Percentiles rank a stretch among this genome's conserved stretches.
phyloP scores from a whole-genome alignment of 1,140 invertebrate species.

The Cydia amplana region DNA sequence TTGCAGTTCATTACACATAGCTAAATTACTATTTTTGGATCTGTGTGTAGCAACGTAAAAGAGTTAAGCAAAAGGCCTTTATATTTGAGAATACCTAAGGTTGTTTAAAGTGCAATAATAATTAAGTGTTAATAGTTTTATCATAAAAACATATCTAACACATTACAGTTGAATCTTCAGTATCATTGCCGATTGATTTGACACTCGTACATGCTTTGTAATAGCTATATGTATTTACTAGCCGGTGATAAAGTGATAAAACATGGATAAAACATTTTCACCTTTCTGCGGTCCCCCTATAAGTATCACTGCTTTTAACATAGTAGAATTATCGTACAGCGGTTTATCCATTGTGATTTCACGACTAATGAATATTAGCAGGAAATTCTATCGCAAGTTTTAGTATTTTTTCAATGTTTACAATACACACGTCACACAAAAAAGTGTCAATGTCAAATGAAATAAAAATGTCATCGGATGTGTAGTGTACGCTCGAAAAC shows the following conservation, averaged over 20 bases:
- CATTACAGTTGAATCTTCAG: background rate
- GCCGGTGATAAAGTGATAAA: slow-evolving; percentile 51
- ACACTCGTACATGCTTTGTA: background rate
- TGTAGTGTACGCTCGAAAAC: background rate
- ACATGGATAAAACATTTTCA: slow-evolving; percentile 53
- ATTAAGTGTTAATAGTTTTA: background rate
- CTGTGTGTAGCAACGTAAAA: too few relatives aligned
- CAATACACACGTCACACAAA: slow-evolving; percentile 12
- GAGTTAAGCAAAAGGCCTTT: background rate
- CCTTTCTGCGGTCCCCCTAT: slow-evolving; percentile 89
- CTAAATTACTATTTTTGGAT: too few relatives aligned
- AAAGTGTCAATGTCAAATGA: background rate
- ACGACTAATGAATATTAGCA: slow-evolving; percentile 41
- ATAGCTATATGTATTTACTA: slow-evolving; percentile 21
- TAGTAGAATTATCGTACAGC: slow-evolving; percentile 52
- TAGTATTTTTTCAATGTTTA: background rate
- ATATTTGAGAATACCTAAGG: background rate
- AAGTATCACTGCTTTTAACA: slow-evolving; percentile 88
- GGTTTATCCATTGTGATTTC: slow-evolving; percentile 9
- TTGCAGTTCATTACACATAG: too few relatives aligned
- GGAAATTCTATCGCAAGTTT: background rate
- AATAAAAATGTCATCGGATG: background rate
- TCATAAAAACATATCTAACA: background rate
- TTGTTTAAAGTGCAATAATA: background rate
- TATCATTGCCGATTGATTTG: background rate